Conservation (phyloP, 2,113 vertebrate species). For the Tor tambroides region DNA sequence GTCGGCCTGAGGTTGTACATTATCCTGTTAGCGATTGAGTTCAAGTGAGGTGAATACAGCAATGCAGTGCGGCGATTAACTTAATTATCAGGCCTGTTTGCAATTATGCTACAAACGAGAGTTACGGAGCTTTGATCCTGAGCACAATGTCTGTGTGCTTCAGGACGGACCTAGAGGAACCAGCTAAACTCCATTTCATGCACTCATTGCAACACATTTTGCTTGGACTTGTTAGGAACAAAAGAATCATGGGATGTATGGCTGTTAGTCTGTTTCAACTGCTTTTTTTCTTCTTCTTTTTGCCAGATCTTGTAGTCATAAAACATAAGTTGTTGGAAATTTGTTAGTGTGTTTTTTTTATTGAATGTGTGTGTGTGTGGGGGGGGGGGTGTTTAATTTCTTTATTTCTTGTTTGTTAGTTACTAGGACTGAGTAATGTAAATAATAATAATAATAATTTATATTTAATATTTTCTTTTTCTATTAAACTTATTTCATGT, state of each 20-base stretch:
- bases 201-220: background rate
- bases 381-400: too few species aligned
- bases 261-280: background rate
- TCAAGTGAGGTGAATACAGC: constrained; percentile 30
- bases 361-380: too few species aligned
- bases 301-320: background rate
- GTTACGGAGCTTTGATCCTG: background rate
- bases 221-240: background rate
- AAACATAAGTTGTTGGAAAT: background rate
- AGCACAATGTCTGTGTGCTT: background rate
- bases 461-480: too few species aligned
- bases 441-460: background rate
- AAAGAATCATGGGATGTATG: background rate
- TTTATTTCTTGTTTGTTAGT: too few species aligned
- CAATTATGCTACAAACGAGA: constrained; percentile 17
- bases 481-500: background rate
- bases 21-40: background rate
- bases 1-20: constrained; percentile 6
- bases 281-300: background rate
- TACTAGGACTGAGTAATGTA: background rate
- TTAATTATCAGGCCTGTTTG: constrained; percentile 25
- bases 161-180: constrained; percentile 4
- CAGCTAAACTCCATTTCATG: background rate
- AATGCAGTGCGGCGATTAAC: background rate
- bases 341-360: background rate